Conservation (phyloP, 2,113 vertebrate species). For the Chrysemys picta region DNA sequence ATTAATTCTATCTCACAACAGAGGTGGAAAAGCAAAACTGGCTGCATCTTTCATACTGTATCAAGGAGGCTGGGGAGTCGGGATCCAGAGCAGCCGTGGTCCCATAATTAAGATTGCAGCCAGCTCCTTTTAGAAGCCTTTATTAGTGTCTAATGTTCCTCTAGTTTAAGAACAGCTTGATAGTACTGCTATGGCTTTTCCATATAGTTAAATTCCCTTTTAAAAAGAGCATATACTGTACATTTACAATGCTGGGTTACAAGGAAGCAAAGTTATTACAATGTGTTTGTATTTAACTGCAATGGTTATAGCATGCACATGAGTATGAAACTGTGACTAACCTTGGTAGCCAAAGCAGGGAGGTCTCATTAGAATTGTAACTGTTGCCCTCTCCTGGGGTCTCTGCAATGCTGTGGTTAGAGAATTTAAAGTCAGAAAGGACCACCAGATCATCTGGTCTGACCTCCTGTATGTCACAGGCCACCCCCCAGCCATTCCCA, state of each 20-base stretch:
- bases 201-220: neutral
- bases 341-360: neutral
- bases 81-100: neutral
- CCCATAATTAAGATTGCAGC: neutral
- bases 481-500: too few species aligned
- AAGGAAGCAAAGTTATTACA: neutral
- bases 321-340: accelerated
- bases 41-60: accelerated
- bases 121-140: neutral
- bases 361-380: neutral
- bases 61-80: neutral
- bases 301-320: accelerated
- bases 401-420: neutral
- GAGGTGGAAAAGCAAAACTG: neutral
- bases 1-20: neutral
- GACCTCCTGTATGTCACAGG: accelerated
- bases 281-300: neutral
- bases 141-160: neutral
- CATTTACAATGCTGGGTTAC: neutral
- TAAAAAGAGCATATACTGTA: too few species aligned
- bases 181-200: neutral
- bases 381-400: neutral
- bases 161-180: neutral
- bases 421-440: too few species aligned
- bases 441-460: too few species aligned